phyloP scores from a whole-genome alignment of 2,797 vertebrate genomes.

The Galagoides demidoff region DNA sequence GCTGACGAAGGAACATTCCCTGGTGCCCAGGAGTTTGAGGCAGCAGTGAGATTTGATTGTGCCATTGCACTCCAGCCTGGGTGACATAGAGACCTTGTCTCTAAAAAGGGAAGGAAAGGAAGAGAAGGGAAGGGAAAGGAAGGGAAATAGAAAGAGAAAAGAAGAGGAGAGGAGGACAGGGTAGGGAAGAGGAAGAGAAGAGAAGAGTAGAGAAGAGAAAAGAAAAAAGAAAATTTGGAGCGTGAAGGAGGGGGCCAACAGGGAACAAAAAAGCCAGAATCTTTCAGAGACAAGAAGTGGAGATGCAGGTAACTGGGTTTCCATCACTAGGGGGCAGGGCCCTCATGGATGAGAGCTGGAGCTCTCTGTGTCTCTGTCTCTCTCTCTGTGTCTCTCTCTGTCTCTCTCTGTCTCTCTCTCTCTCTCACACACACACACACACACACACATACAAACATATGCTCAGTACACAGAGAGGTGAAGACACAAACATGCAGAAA shows the following conservation, averaged over 20 bases:
- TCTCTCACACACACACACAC: not conserved
- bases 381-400: too few relatives aligned
- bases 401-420: too few relatives aligned
- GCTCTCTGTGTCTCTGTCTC: too few relatives aligned
- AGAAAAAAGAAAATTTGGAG: not conserved
- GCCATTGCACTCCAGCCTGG: not conserved
- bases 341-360: rapidly evolving
- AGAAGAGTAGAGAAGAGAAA: too few relatives aligned
- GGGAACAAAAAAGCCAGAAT: not conserved
- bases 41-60: not conserved
- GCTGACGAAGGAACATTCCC: not conserved
- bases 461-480: not conserved
- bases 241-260: too few relatives aligned
- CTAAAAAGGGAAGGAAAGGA: not conserved
- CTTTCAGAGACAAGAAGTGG: not conserved
- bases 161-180: not conserved
- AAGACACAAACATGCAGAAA: not conserved
- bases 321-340: slow-evolving; percentile 56
- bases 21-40: not conserved
- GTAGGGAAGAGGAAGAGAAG: rapidly evolving
- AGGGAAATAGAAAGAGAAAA: not conserved
- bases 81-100: not conserved
- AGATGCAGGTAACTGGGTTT: not conserved
- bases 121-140: not conserved
- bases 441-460: too few relatives aligned